A percentile compares a stretch with the other conserved stretches of the same genome.
These are phyloP conservation scores for Tridacna crocea DNA, from an alignment of 2,888 invertebrate species.

Conservation along the genomic window DNA sequence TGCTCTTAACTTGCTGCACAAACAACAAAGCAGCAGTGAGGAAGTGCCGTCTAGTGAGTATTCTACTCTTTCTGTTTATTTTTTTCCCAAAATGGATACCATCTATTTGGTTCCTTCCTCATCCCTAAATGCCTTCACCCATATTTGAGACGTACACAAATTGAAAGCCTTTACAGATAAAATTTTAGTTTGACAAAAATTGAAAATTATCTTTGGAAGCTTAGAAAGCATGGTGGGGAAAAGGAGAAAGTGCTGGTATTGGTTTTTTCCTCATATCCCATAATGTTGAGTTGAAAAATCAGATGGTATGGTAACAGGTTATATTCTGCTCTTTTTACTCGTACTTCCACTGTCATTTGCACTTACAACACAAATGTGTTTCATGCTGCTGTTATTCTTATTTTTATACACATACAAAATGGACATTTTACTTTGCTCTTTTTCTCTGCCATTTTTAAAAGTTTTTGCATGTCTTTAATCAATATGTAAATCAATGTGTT, in stretches of 20 bases:
- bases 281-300: too few relatives aligned
- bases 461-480: not conserved
- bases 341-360: too few relatives aligned
- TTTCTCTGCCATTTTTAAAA: not conserved
- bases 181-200: not conserved
- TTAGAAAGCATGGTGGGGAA: not conserved
- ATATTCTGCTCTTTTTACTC: too few relatives aligned
- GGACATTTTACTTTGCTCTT: too few relatives aligned
- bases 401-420: too few relatives aligned
- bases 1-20: slow-evolving; percentile 57
- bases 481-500: not conserved
- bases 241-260: not conserved
- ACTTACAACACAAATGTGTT: too few relatives aligned
- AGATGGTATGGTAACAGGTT: too few relatives aligned
- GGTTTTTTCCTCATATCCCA: not conserved
- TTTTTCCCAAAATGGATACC: not conserved
- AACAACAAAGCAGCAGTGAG: not conserved
- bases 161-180: not conserved
- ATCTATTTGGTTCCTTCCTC: not conserved
- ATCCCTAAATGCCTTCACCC: not conserved
- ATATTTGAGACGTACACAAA: not conserved
- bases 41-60: slow-evolving; percentile 18
- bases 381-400: too few relatives aligned
- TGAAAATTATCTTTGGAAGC: not conserved
- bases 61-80: slow-evolving; percentile 2